Base-by-base conservation (phyloP, 2,797 vertebrate genomes). In the Staurois parvus region DNA sequence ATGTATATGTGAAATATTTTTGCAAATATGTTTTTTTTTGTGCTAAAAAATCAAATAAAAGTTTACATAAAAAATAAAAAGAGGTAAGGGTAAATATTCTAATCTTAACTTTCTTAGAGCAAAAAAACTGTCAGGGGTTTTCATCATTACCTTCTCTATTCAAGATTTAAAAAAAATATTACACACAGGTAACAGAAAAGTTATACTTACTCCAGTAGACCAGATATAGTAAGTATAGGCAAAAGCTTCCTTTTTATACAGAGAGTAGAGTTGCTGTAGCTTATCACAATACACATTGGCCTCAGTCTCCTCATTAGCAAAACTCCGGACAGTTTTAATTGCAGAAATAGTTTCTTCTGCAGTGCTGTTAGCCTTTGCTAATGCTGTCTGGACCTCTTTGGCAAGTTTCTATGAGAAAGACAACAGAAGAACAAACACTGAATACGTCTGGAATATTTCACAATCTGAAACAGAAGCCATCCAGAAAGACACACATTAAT, bases 241-340 rank as follows among this genome's bases (percentile, higher is more conserved):
- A 12, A 97, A 80, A 0, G 97, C 97, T 90, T 99, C 96, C 72
- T 96, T 95, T 87, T 95, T 95, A 94, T 99, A 98, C 79, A 99
- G 93, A 40, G 90, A 90, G 90, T 96, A 98, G 90, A 99, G 97
- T 83, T 94, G 93, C 88, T 96, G 90, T 56, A 99, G 95, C 85
- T 94, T 96, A 87, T 87, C 84, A 17, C 92, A 91, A 90, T 98
- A 98, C 24, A 95, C 93, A 0, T 95, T 91, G 0, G 95, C 96
- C 91, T 99, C 98, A 0, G 90, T 90, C 9, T 93, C 88, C 91
- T 99, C 98, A 0, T 96, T 97, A 89, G 98, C 97, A 0, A 99
- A 99, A 88, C 98, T 99, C 40, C 97, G 94, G 5, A 99, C 98
- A 0, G 98, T 99, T 94, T 94, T 97, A 95, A 99, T 97, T 89